Evolutionary conservation across 2,888 invertebrate genomes (phyloP).

Genomic region (Hecatera dysodea): DNA sequence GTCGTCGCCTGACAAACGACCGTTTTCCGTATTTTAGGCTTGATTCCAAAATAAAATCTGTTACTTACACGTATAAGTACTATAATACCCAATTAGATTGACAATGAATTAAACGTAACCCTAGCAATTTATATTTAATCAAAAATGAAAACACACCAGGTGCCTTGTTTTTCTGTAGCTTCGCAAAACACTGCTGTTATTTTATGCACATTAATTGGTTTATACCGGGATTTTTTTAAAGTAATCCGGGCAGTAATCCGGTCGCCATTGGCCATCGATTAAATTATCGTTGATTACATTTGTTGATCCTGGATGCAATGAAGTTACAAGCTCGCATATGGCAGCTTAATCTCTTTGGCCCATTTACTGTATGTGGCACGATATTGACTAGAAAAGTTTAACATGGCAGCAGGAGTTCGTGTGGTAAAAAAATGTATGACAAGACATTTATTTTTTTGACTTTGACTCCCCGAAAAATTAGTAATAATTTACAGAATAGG

Average conservation of each 20-base stretch:
- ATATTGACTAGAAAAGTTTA: conserved; percentile 2
- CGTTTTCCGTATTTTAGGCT: too few relatives aligned
- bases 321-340: conserved; percentile 37
- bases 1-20: too few relatives aligned
- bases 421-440: neutral
- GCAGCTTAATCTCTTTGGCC: conserved; percentile 39
- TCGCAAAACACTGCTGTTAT: conserved; percentile 10
- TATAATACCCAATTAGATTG: too few relatives aligned
- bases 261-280: conserved; percentile 42
- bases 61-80: too few relatives aligned
- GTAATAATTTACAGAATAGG: too few relatives aligned
- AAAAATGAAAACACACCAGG: neutral
- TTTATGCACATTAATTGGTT: conserved; percentile 38
- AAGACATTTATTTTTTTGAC: neutral
- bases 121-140: neutral
- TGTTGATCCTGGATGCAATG: conserved; percentile 50
- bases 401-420: neutral
- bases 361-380: conserved; percentile 13
- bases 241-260: conserved; percentile 29
- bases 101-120: neutral
- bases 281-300: conserved; percentile 57
- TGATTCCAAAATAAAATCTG: too few relatives aligned
- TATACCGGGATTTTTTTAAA: conserved; percentile 3
- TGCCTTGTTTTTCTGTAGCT: neutral
- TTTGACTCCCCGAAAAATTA: neutral